Conservation (phyloP, 92 coral and sea anemone species). For the Zoanthus gigantus region DNA sequence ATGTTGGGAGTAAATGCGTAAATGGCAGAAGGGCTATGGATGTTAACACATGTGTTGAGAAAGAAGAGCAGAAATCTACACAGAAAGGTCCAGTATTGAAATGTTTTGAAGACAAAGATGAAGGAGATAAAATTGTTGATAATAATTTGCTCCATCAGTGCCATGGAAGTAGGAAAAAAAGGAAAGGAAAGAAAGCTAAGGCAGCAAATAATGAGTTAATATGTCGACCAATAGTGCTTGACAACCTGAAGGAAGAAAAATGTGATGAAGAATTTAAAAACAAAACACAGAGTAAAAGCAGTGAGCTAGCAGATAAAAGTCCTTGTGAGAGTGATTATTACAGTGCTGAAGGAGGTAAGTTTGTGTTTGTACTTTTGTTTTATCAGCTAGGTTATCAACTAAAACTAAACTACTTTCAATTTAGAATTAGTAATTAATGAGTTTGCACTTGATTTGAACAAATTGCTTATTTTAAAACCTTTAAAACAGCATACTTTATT, state of each 20-base stretch:
- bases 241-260: slow-evolving; percentile 15
- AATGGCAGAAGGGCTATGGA: slow-evolving; percentile 50
- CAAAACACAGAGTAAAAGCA: neutral
- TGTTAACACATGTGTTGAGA: neutral
- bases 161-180: neutral
- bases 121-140: neutral
- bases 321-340: slow-evolving; percentile 43
- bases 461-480: too few relatives aligned
- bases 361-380: neutral
- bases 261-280: neutral
- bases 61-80: neutral
- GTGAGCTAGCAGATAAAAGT: slow-evolving; percentile 21
- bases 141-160: neutral
- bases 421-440: too few relatives aligned
- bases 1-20: slow-evolving; percentile 37
- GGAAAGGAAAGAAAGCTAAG: slow-evolving; percentile 1
- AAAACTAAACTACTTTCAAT: too few relatives aligned
- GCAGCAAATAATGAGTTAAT: slow-evolving; percentile 1
- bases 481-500: too few relatives aligned
- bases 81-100: slow-evolving; percentile 35
- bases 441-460: too few relatives aligned
- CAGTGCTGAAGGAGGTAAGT: slow-evolving; percentile 47
- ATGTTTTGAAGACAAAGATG: neutral
- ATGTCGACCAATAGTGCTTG: neutral
- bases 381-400: neutral